phyloP scores from a whole-genome alignment of 2,797 vertebrate species.

The Girardinus metallicus region DNA sequence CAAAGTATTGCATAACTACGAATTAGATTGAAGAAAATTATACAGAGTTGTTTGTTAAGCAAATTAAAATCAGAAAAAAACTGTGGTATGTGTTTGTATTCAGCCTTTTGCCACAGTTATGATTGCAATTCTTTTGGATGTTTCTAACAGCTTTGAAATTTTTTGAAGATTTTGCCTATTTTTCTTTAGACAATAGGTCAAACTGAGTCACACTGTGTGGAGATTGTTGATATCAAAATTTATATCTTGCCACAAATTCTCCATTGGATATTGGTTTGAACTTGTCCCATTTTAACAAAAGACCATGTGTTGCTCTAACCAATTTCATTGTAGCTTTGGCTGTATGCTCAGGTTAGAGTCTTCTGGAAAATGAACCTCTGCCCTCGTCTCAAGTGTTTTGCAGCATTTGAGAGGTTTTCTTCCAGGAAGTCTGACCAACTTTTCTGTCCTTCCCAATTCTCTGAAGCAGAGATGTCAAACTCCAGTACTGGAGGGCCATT shows the following conservation, averaged over 20 bases:
- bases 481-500: no score
- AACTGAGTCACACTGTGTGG: background rate
- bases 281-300: background rate
- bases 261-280: background rate
- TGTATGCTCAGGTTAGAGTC: background rate
- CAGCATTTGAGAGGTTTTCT: no score
- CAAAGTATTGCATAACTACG: background rate
- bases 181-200: background rate
- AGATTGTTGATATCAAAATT: background rate
- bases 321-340: background rate
- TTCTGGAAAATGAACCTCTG: background rate
- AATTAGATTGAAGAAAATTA: background rate
- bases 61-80: background rate
- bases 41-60: background rate
- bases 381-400: background rate
- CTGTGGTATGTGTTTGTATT: background rate
- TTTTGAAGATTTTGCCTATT: background rate
- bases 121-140: background rate
- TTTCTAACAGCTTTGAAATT: background rate
- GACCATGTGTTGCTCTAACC: background rate
- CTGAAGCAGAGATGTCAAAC: no score
- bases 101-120: background rate
- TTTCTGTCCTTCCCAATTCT: no score
- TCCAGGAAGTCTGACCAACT: no score
- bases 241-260: background rate